Base-by-base conservation (phyloP, 2,888 invertebrate species). In the Heliconius charithonia region DNA sequence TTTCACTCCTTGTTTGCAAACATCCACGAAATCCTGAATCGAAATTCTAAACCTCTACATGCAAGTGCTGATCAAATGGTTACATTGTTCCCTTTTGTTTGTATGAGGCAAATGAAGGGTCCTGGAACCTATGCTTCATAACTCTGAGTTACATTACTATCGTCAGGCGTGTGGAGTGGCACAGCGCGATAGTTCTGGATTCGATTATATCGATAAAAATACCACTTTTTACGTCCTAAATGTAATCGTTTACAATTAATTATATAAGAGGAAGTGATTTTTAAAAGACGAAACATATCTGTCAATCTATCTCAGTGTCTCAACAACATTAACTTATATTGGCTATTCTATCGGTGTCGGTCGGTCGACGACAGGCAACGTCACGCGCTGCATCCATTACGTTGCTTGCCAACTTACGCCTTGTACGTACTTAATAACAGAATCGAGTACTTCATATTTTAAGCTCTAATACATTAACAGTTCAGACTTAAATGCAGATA, bases 401-500 rank as follows among this genome's bases (percentile, higher is more conserved):
- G 19, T 19, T 51, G 19, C 4, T 51, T 51, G 16, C 51, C 22
- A 56, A 7, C 19, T 22, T 56, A 56, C 45, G 19, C 13, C n/a
- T 25, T 32, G 45, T 51, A 51, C 6, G 27, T 19, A 45, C 25
- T 45, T 70, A n/a, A 19, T 10, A 62, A 25, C 25, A 32, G n/a
- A 56, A 32, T 25, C 27, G 32, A n/a, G 9, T 72, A n/a, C 37
- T 37, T 69, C 41, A 59, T 19, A 59, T 67, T 67, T 45, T 71
- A 77, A 63, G n/a, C 45, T n/a, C 32, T 51, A 72, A 37, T 72
- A 65, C 51, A 77, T 65, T 72, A 72, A 51, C 65, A 51, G 22
- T 41, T 22, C 37, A 16, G 56, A 56, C 74, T 78, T 27, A 74
- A 74, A 62, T 67, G 29, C 66, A 72, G 77, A 72, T 73, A 77